Conservation (phyloP, 2,888 invertebrate genomes). For the Allygus modestus region DNA sequence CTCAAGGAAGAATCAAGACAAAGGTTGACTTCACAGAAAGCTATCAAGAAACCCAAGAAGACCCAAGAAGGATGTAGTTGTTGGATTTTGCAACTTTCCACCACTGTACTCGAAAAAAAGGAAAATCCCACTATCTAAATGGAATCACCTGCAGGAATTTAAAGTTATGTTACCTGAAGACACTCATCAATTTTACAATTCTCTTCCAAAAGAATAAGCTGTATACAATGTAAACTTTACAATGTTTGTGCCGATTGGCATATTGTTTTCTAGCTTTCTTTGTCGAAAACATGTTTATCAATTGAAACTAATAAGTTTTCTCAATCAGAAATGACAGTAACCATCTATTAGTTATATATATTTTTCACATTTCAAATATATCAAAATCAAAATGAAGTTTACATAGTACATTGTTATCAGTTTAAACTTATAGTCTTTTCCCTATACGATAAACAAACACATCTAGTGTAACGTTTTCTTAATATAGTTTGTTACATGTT, state of each 20-base stretch:
- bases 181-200: slow-evolving; percentile 30
- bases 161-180: slow-evolving; percentile 46
- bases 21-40: slow-evolving; percentile 46
- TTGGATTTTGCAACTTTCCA: slow-evolving; percentile 55
- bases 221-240: background rate
- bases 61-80: slow-evolving; percentile 37
- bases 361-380: too few relatives aligned
- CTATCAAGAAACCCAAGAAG: background rate
- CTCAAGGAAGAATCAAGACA: slow-evolving; percentile 30
- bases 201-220: slow-evolving; percentile 46
- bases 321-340: background rate
- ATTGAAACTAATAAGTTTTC: slow-evolving; percentile 26
- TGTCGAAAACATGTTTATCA: slow-evolving; percentile 1
- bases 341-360: background rate
- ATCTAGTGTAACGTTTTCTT: too few relatives aligned
- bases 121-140: slow-evolving; percentile 46
- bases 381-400: background rate
- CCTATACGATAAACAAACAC: too few relatives aligned
- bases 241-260: slow-evolving; percentile 4
- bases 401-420: background rate
- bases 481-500: too few relatives aligned
- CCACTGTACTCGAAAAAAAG: slow-evolving; percentile 48
- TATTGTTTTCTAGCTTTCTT: too few relatives aligned
- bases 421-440: too few relatives aligned
- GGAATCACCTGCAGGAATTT: slow-evolving; percentile 39